Evolutionary conservation across 2,113 vertebrate genomes (phyloP), one percentile per base, ranked within the genome.

Genomic region (Lynx canadensis): DNA sequence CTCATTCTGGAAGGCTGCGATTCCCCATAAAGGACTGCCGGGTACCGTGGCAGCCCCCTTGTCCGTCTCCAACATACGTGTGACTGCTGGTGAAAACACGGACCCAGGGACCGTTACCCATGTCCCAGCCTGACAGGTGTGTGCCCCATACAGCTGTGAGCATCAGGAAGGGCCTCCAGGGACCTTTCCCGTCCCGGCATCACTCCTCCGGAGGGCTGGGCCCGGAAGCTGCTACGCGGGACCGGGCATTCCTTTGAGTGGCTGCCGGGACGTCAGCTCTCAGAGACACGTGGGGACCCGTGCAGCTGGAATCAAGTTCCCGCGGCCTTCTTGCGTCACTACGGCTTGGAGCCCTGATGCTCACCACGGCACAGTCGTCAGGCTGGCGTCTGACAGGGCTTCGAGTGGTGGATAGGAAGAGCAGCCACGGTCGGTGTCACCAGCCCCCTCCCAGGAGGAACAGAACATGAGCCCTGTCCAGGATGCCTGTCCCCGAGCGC

Each of bases 191-290:
- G 36, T 25, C 33, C 23, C 27, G 69, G 50, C 33, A 10, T 12
- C 3, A 0, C 21, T 25, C 31, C n/a, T 33, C 52, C 0, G 3
- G 3, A 52, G 3, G 18, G 23, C 57, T 7, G 3, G 16, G 7
- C n/a, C 45, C 41, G 1, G 27, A 11, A 65, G 25, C 5, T 3
- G 0, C 45, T 2, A 4, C 8, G 7, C 33, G 25, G 63, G 14
- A 63, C 57, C 0, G 0, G 55, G 33, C 74, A 0, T 21, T 5
- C 8, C 1, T 73, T 2, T 25, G 41, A 23, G 5, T 45, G 0
- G 50, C 52, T 3, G 25, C 91, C 19, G 0, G 0, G 19, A 16
- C 31, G 31, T 6, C 1, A 27, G 69, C 69, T 5, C 0, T 38
- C 7, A 1, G 78, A 25, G 45, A 55, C 15, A 3, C 15, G 15